Base-by-base conservation (phyloP, 2,888 invertebrate genomes). In the Caenorhabditis sp. region DNA sequence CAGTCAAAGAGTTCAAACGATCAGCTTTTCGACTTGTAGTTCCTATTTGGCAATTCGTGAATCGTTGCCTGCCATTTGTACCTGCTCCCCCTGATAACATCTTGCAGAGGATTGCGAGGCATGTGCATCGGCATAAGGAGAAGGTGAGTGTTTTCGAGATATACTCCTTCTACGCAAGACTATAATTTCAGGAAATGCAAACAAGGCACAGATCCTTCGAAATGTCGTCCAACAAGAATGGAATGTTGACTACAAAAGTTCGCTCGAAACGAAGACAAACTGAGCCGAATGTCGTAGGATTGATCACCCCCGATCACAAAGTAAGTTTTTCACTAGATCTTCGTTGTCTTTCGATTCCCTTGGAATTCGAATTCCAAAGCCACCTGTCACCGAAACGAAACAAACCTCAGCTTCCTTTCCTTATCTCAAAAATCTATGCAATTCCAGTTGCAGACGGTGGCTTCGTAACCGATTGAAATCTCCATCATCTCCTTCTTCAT, bases 1-100 rank as follows among this genome's bases (percentile, higher is more conserved):
- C 91, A 14, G 90, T 92, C 31, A 90, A 90, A 80, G 92, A 92
- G 68, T 92, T 92, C 88, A 92, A 92, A 81, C 82, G 89, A 56
- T 90, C 90, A 24, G 90, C 90, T 0, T 80, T 90, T 14, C 81
- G 89, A n/a, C 68, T 89, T 35, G 73, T 91, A 4, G 74, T 92
- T 19, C 91, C 91, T 0, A 66, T 87, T 16, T 91, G 90, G 91
- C 85, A 85, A 56, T 82, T 85, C 38, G 79, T 88, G 24, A 87
- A 90, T 63, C 80, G 87, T 12, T 72, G 87, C 28, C 47, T 89
- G n/a, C 91, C 91, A 41, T 86, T 86, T 79, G 72, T 86, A 14
- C 70, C 87, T 0, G 85, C 89, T n/a, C 91, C 91, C 16, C 91
- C 91, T 12, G 91, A 91, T n/a, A 84, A 86, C 24, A 80, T 87